Conservation (phyloP, 2,797 vertebrate species). For the Sorex maritimensis region DNA sequence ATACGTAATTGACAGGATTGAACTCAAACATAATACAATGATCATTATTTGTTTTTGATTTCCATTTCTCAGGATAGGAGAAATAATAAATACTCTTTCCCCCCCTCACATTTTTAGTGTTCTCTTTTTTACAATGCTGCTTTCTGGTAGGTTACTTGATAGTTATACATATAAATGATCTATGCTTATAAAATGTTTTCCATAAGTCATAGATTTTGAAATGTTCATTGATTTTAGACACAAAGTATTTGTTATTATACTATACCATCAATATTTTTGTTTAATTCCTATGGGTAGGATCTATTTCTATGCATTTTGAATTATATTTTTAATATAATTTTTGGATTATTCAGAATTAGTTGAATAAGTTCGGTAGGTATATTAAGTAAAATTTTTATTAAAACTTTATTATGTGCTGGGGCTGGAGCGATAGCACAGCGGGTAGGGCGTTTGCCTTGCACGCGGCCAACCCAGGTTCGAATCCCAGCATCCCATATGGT, state of each 20-base stretch:
- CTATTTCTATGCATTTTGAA: constrained; percentile 5
- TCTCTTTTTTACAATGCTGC: background rate
- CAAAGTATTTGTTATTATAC: background rate
- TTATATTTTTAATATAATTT: constrained; percentile 40
- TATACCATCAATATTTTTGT: constrained; percentile 1
- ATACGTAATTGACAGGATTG: background rate
- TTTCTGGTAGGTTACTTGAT: background rate
- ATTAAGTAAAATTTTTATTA: too few species aligned
- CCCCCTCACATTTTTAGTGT: background rate
- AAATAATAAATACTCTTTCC: background rate
- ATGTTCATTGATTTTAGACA: background rate
- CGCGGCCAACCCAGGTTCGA: too few species aligned
- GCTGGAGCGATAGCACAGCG: too few species aligned
- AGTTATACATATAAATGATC: background rate
- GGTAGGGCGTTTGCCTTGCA: too few species aligned
- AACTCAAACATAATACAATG: background rate
- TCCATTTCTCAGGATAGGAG: background rate
- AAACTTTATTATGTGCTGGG: background rate
- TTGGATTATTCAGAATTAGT: constrained; percentile 11
- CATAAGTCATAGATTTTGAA: background rate
- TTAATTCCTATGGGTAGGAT: constrained; percentile 3
- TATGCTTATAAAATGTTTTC: background rate
- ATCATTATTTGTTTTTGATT: background rate
- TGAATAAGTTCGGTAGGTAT: too few species aligned
- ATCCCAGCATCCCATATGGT: too few species aligned